Base-by-base conservation (phyloP, 2,113 vertebrate species). In the Datnioides undecimradiatus region DNA sequence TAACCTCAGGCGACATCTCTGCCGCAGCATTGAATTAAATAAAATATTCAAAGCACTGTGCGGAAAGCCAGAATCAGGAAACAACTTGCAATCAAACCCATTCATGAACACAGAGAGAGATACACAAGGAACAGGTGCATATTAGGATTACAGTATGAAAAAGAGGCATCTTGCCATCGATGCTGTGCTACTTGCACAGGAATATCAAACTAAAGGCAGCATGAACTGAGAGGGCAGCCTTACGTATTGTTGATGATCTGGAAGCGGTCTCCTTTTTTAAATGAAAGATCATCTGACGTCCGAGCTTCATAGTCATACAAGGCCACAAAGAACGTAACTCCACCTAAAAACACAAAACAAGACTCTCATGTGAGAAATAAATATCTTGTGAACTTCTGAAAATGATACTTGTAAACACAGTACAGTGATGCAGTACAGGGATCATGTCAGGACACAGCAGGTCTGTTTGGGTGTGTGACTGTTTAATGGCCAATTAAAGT, bases 201-300 rank as follows among this genome's bases (percentile, higher is more conserved):
- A 59, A 55, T 36, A 48, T 49, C 7, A 16, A 21, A 65, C 7
- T 17, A 48, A 41, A 71, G 36, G 27, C 12, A 34, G 19, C 23
- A 6, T 8, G 29, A 68, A 52, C 10, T 6, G 43, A 62, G n/a
- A 46, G 6, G 45, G 25, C 74, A 34, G 62, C 13, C 96, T 96
- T 94, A 99, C 98, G 98, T 99, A 79, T 99, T 99, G 92, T 99
- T 99, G 93, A 99, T 99, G 93, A 99, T 99, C 94, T 99, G 98
- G 95, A 99, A 99, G 83, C 98, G 95, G 93, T 99, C 98, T 40
- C 98, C 97, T 87, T 99, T 99, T 92, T 96, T 97, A 92, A 99
- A 99, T 23, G 98, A 99, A 76, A 99, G 97, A 86, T 99, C 98
- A 87, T 99, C 98, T 74, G 96, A 96, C 72, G 98, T 99, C 93